Base-by-base conservation (phyloP, 2,113 vertebrate species). In the Aplodontia rufa region DNA sequence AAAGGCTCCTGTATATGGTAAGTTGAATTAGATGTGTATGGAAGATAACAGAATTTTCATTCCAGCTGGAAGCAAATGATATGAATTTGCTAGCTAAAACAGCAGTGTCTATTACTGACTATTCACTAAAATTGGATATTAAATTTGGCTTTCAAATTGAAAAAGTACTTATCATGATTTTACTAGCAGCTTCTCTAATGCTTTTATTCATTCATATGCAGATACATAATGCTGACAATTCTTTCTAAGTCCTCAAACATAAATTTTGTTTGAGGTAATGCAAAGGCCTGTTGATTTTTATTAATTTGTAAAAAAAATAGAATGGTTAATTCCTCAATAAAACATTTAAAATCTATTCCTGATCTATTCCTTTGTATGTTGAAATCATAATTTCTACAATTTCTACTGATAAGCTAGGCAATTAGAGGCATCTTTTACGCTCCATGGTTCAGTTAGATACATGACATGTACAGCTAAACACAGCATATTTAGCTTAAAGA, bases 101-200 rank as follows among this genome's bases (percentile, higher is more conserved):
- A 58, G 32, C 17, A 89, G n/a, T 62, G 71, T 24, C 74, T 35
- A 75, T 42, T 51, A 45, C 24, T 42, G n/a, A 28, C 11, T 45
- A 87, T 55, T 71, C 68, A 93, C n/a, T 91, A 94, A 96, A 96
- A 94, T 5, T 79, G 45, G 53, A 55, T 75, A 87, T 79, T 91
- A 89, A 82, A 78, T 69, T 93, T 81, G 19, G 1, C 53, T 92
- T 95, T 95, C 42, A 94, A 94, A 82, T 53, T 12, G 55, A 72
- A 96, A 94, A 96, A 93, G 95, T 40, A 49, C 8, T 32, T 47
- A 42, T 69, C 86, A 87, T 69, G 40, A 91, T 88, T 95, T 85
- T 1, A 22, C 60, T 14, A 53, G 55, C 14, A 95, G 90, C 2
- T 72, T 84, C 47, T 76, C 17, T 91, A 92, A 79, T 42, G 76